Evolutionary conservation across 2,113 vertebrate species (phyloP), one percentile per base, ranked within the genome.

Genomic region (Tetrax tetrax): DNA sequence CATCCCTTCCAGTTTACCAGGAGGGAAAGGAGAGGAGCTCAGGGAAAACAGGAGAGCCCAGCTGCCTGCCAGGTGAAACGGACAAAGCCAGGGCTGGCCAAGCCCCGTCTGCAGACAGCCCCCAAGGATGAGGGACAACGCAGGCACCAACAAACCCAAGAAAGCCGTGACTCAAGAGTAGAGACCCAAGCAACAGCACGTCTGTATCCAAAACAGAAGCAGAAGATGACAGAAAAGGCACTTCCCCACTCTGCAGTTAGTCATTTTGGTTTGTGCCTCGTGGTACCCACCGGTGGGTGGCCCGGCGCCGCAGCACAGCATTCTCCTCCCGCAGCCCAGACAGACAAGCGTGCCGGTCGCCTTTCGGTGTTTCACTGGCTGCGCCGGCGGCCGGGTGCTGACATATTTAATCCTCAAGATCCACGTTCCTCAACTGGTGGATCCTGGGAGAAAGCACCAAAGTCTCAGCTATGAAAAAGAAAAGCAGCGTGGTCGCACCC

Each of bases 131-230:
- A 57, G 14, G 78, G 41, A 70, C 69, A 45, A 8, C 0, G 4
- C 8, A 38, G 23, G 2, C 84, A 43, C 54, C 51, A 66, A 57
- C 4, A 37, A 50, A 50, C n/a, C 29, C 15, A 15, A 37, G 74
- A 23, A 17, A 4, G 15, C 11, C 45, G 7, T 2, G 7, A 54
- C 27, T 59, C 15, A 14, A 17, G 50, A 69, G 59, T 20, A 78
- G n/a, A 87, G 3, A 20, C 15, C 20, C 2, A 4, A 56, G 63
- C 57, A 76, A 51, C 19, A 8, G 47, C 2, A 20, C 0, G 0
- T 18, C 41, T 25, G 60, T 14, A 45, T 59, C 27, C 22, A 54
- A 68, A 48, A 13, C 1, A 38, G 38, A 43, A 12, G 51, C 20
- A 60, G 83, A 23, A 28, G 45, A 7, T 17, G 57, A 25, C 1